Evolutionary conservation across 1,140 invertebrate genomes (phyloP).

Genomic region (Caenorhabditis latens): DNA sequence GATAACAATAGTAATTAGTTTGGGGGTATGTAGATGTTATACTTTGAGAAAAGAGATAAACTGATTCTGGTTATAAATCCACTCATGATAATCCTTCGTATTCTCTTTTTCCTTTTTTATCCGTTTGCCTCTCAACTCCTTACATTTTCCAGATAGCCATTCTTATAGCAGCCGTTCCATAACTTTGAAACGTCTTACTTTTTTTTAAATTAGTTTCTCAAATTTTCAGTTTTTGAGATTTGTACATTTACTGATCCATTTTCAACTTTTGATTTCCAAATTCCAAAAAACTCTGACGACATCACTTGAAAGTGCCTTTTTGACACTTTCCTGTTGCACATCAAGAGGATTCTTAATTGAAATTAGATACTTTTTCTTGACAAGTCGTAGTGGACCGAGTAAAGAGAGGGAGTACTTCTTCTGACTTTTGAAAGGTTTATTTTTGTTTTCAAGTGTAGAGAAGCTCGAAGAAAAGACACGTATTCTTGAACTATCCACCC

Average conservation of each 20-base stretch:
- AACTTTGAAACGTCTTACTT: neutral
- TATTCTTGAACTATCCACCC: constrained; percentile 37
- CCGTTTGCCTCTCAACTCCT: neutral
- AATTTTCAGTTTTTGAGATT: constrained; percentile 10
- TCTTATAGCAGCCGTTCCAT: neutral
- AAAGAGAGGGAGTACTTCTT: neutral
- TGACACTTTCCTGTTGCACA: constrained; percentile 27
- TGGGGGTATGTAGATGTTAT: neutral
- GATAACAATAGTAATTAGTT: constrained; percentile 44
- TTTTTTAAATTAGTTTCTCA: neutral
- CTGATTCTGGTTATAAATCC: constrained; percentile 18
- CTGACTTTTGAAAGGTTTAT: neutral
- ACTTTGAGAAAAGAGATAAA: constrained; percentile 21
- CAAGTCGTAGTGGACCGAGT: neutral
- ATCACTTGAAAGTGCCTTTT: constrained; percentile 13
- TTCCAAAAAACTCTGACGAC: constrained; percentile 10
- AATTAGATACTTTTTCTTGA: constrained; percentile 36
- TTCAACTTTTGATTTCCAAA: constrained; percentile 19
- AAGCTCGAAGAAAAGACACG: neutral
- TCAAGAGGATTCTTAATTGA: constrained; percentile 45
- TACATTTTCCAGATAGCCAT: neutral
- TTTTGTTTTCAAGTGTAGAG: neutral
- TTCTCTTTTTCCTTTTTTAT: neutral
- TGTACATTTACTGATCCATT: neutral
- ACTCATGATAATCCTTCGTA: neutral